Evolutionary conservation across 2,888 invertebrate species (phyloP).

Genomic region (Orthosia incerta): DNA sequence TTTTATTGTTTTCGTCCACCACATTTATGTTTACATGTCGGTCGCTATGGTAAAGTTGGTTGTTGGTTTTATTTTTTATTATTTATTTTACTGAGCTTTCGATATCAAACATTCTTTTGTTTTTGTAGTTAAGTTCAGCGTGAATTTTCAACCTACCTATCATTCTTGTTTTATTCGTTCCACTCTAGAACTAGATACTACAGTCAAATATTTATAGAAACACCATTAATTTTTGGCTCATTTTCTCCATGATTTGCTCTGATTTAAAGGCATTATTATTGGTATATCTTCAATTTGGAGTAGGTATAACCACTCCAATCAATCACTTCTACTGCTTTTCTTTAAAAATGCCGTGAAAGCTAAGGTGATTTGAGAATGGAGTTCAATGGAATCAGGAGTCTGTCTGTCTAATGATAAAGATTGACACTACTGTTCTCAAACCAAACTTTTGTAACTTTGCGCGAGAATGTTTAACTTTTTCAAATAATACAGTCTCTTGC

Average conservation of each 20-base stretch:
- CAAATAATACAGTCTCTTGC: not conserved
- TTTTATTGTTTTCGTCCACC: conserved; percentile 23
- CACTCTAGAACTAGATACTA: too few relatives aligned
- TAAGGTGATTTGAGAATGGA: not conserved
- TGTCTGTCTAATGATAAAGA: not conserved
- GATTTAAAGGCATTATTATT: not conserved
- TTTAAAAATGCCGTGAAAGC: not conserved
- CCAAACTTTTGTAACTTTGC: not conserved
- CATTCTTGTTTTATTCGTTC: not conserved
- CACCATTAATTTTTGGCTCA: not conserved
- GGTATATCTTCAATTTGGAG: not conserved
- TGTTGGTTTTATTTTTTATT: not conserved
- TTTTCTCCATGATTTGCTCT: not conserved
- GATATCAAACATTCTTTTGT: not conserved
- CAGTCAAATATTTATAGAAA: not conserved
- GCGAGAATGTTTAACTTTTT: not conserved
- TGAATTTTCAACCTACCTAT: not conserved
- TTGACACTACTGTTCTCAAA: not conserved
- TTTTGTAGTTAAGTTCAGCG: not conserved
- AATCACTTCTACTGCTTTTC: not conserved
- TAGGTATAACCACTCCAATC: not conserved
- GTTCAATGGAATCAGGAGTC: not conserved
- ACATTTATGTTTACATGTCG: conserved; percentile 44
- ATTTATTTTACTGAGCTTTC: conserved; percentile 6
- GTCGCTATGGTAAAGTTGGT: conserved; percentile 51